Conservation (phyloP, 2,113 vertebrate species). For the Leucopsar rothschildi region DNA sequence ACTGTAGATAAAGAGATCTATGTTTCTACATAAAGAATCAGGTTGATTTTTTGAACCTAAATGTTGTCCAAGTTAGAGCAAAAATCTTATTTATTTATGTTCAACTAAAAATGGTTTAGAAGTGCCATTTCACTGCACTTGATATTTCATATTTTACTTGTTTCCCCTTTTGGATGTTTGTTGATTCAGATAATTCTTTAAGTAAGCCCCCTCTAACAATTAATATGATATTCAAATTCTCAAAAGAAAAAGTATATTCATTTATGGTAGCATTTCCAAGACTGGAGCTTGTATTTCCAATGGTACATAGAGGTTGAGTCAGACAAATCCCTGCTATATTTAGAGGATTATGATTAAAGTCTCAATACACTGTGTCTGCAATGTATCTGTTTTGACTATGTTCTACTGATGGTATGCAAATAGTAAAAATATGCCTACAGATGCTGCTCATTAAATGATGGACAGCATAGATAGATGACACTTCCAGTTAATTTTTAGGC, state of each 20-base stretch:
- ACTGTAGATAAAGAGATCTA: neutral
- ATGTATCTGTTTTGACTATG: conserved; percentile 46
- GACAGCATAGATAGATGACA: neutral
- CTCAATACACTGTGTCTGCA: conserved; percentile 24
- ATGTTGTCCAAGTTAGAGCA: neutral
- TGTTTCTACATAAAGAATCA: neutral
- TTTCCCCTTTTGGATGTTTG: neutral
- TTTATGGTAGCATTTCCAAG: neutral
- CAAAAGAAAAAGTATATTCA: neutral
- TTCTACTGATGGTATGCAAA: conserved; percentile 26
- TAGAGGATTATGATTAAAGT: conserved; percentile 53
- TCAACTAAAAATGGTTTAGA: neutral
- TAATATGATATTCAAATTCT: neutral
- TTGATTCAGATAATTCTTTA: neutral
- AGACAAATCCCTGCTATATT: conserved; percentile 40
- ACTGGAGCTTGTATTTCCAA: conserved; percentile 45
- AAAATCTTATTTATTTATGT: neutral
- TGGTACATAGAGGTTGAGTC: conserved; percentile 20
- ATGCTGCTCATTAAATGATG: conserved; percentile 20
- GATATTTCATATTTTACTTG: neutral
- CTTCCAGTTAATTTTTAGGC: neutral
- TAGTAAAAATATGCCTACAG: conserved; percentile 34
- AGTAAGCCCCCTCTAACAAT: neutral
- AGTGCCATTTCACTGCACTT: neutral
- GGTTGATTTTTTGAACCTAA: neutral